Percentiles rank a stretch among this genome's conserved stretches.
These are phyloP conservation scores for Tragelaphus buxtoni DNA, from an alignment of 2,113 vertebrate species.

Conservation along the genomic window DNA sequence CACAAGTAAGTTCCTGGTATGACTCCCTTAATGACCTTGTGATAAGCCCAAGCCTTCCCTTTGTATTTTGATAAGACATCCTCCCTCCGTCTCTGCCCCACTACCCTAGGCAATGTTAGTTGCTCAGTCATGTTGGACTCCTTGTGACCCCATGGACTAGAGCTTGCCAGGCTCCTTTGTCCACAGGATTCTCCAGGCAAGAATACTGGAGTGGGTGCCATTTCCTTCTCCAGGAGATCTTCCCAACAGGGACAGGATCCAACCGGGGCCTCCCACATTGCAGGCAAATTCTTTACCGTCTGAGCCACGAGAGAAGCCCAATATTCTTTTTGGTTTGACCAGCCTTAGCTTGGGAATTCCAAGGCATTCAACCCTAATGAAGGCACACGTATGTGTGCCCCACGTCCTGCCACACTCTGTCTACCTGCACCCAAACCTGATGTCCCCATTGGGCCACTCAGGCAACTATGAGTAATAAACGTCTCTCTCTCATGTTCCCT, in stretches of 20 bases:
- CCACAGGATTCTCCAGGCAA: background rate
- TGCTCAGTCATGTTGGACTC: background rate
- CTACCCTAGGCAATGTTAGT: background rate
- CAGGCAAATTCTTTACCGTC: background rate
- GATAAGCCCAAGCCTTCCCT: background rate
- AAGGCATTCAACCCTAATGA: background rate
- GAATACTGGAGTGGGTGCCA: background rate
- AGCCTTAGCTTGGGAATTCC: background rate
- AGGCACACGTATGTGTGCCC: background rate
- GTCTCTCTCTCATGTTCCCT: background rate
- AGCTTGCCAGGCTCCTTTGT: background rate
- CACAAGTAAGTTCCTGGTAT: background rate
- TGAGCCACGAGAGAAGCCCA: background rate
- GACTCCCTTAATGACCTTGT: background rate
- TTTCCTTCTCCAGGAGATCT: background rate
- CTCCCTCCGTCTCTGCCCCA: background rate
- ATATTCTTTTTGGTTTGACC: background rate
- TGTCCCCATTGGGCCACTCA: background rate
- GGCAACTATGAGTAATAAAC: background rate
- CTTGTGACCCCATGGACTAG: background rate
- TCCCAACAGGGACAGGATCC: background rate
- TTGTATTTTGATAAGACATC: background rate
- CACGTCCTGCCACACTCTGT: background rate
- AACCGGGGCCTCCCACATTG: background rate
- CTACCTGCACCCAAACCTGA: background rate